Base-by-base conservation (phyloP, 2,113 vertebrate genomes). In the Eubucco bourcierii region DNA sequence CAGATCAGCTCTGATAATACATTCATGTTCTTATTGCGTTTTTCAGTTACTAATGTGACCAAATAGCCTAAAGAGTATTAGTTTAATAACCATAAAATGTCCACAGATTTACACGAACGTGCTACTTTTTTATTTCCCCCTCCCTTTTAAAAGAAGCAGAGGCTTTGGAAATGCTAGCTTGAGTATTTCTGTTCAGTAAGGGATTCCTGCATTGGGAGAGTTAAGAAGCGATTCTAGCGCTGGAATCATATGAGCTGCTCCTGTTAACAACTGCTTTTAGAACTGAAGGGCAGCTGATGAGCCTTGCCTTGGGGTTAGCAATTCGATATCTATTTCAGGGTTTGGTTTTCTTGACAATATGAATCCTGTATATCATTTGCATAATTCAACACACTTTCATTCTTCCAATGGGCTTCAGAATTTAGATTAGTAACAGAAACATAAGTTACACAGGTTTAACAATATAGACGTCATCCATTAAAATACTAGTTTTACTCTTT, bases 391-490 rank as follows among this genome's bases (percentile, higher is more conserved):
- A 89, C 87, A 89, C 88, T 96, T 94, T 88, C 61, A 90, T 89
- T 97, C 90, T 96, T 95, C 76, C 94, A n/a, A 47, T 85, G 66
- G 72, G 75, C 80, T 89, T 95, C 75, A 93, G 75, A 95, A 94
- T 95, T 95, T 90, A 93, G 47, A 94, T 96, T 94, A 93, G 75
- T 88, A 95, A 90, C 78, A 96, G 96, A 94, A 96, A 95, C 70
- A 81, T 59, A 75, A 94, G 85, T 88, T 75, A 79, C 29, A 50
- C 31, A 95, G 63, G 85, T 96, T 96, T 95, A 96, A 95, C 89
- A 96, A 96, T 95, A 95, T 94, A 94, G 81, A 91, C 94, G 88
- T 93, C 83, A 93, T 83, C 81, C 84, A 95, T 95, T 95, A 96
- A 94, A 96, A 93, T 67, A 95, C 80, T 96, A 94, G 63, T 90